Evolutionary conservation across 2,888 invertebrate genomes (phyloP).

Genomic region (Homarus gammarus): DNA sequence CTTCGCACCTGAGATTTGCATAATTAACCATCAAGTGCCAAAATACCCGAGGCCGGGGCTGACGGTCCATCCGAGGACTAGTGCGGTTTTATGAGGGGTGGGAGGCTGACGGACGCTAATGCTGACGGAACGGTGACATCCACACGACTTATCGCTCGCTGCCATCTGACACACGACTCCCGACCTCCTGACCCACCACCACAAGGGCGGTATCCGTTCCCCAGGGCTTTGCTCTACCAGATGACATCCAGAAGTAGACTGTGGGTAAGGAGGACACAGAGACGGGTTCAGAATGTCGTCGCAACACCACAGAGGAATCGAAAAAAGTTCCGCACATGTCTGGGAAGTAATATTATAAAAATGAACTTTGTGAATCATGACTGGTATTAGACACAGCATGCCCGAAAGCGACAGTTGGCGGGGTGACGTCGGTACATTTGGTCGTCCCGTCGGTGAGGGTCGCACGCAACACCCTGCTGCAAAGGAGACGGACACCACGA

Average conservation of each 20-base stretch:
- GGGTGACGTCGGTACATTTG: constrained; percentile 37
- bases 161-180: constrained; percentile 46
- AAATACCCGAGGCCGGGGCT: constrained; percentile 46
- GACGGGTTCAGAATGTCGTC: constrained; percentile 23
- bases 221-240: background rate
- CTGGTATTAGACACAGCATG: constrained; percentile 54
- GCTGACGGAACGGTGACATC: constrained; percentile 71
- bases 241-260: constrained; percentile 13
- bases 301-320: background rate
- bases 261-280: constrained; percentile 1
- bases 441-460: background rate
- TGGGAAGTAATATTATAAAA: constrained; percentile 61
- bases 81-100: constrained; percentile 33
- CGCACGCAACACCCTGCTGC: too few species aligned
- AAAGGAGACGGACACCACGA: background rate
- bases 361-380: constrained; percentile 67
- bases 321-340: constrained; percentile 53
- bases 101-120: constrained; percentile 68
- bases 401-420: constrained; percentile 33
- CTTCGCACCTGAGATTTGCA: constrained; percentile 69
- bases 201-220: constrained; percentile 34
- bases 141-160: constrained; percentile 62
- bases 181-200: constrained; percentile 21
- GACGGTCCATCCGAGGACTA: constrained; percentile 31
- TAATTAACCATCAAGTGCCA: constrained; percentile 69